Evolutionary conservation across 2,797 vertebrate species (phyloP), one percentile per base, ranked within the genome.

Genomic region (Sebastes diploproa): DNA sequence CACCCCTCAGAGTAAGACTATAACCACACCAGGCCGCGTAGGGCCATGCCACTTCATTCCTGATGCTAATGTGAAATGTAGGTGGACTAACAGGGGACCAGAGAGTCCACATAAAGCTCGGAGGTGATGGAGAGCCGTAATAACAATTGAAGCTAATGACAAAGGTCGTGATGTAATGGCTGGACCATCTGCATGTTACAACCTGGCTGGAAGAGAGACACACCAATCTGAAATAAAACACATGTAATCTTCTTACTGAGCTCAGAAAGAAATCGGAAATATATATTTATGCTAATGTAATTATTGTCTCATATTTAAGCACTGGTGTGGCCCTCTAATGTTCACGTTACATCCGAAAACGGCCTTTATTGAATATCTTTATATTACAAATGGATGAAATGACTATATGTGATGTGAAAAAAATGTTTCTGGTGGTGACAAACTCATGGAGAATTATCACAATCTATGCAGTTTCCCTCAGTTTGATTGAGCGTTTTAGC

Each of bases 31-130:
- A 77, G 64, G 52, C 52, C 69, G 61, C 77, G 70, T 1, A 30
- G 65, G 59, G 65, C 61, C 58, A 61, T 61, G 67, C 38, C 66
- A 18, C 72, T 85, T 85, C 73, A 85, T 85, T 83, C 23, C 16
- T 38, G 75, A 86, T 84, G 71, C 67, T 78, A 79, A 87, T 82
- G 78, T 72, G 54, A 86, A 78, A 82, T 76, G 76, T 75, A 73
- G 84, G 59, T 29, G 18, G 52, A 75, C 32, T 72, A 66, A 25
- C 30, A 12, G 46, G 23, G 72, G 71, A 67, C 56, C 63, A 60
- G 55, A 72, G 36, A 54, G 65, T 23, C 69, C 46, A 65, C 55
- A 52, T 67, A 22, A 72, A 75, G 78, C 79, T 65, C 56, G 6
- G 18, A 62, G 64, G 58, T 75, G 66, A 60, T 65, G 29, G 30